Base-by-base conservation (phyloP, 2,888 invertebrate species). In the Thecophora atra region DNA sequence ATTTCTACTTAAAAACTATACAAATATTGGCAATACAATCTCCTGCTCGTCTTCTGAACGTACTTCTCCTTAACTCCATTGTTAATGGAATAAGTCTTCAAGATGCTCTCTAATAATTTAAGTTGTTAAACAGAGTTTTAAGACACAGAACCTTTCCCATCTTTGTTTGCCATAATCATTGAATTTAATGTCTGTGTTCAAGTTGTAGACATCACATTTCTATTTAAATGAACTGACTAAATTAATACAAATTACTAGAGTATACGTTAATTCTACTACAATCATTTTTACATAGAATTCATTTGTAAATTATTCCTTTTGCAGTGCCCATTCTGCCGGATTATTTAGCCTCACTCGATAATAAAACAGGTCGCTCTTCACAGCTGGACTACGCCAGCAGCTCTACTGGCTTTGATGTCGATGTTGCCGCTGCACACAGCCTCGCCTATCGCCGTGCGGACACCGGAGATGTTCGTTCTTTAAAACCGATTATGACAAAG, bases 321-420 rank as follows among this genome's bases (percentile, higher is more conserved):
- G 19, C 7, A 56, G 94, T 94, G 76, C 94, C 94, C 54, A 94
- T 94, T 77, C 90, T 94, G 77, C 94, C 94, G 15, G 92, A 93
- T 84, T 93, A 91, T 83, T 88, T 94, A 75, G 91, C 91, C 79
- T 89, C 88, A 70, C 88, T 89, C 76, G 87, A 89, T 77, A 83
- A 87, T 52, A 87, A 87, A 78, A 81, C 83, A 30, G 47, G 67
- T 63, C 60, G 52, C 37, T 37, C 68, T 47, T 37, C 37, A 11
- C 62, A 37, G 28, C 70, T 68, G 63, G 69, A 75, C 70, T 64
- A 60, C 67, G 73, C 70, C 70, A 73, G 69, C 68, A 72, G 68
- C 70, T 74, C 74, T 63, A 73, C 70, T 26, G 73, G 54, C 42
- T 70, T 66, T n/a, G 77, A 51, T 21, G 70, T 81, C 83, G 44